Percentiles rank a stretch among this genome's conserved stretches.
These are phyloP conservation scores for Lasioglossum lativentre DNA, from an alignment of 2,888 invertebrate genomes.

Conservation along the genomic window DNA sequence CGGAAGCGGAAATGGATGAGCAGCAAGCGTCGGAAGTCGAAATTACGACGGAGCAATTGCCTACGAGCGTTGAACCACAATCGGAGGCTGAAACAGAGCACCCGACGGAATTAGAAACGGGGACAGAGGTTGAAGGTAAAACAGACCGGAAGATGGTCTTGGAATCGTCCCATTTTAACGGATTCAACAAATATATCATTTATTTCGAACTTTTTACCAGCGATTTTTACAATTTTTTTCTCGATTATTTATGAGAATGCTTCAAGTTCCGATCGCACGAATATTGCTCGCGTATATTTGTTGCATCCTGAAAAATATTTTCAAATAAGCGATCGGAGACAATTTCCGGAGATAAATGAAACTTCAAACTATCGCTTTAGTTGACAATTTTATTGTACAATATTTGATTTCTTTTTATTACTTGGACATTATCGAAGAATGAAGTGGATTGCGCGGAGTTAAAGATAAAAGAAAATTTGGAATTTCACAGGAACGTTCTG, in stretches of 20 bases:
- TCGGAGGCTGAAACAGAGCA: slow-evolving; percentile 10
- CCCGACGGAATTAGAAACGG: not conserved
- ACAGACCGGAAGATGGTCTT: not conserved
- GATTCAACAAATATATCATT: not conserved
- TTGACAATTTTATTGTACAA: not conserved
- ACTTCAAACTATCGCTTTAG: not conserved
- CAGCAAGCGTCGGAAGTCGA: slow-evolving; percentile 26
- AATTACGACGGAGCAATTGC: slow-evolving; percentile 24
- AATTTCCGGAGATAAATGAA: not conserved
- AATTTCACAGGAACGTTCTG: not conserved
- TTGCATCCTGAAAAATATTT: not conserved
- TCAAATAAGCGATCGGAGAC: not conserved
- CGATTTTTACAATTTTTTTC: not conserved
- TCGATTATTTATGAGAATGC: not conserved
- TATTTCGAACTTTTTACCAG: not conserved
- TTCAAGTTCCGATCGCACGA: not conserved
- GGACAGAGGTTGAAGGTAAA: slow-evolving; percentile 10
- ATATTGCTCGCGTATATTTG: too few relatives aligned
- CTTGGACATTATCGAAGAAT: not conserved
- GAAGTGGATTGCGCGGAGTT: not conserved
- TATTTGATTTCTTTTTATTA: not conserved
- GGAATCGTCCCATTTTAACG: not conserved
- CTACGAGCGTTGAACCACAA: slow-evolving; percentile 15
- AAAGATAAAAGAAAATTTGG: not conserved
- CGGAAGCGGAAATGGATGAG: slow-evolving; percentile 25